Evolutionary conservation across 2,797 vertebrate genomes (phyloP), one percentile per base, ranked within the genome.

Genomic region (Cossypha dichroa): DNA sequence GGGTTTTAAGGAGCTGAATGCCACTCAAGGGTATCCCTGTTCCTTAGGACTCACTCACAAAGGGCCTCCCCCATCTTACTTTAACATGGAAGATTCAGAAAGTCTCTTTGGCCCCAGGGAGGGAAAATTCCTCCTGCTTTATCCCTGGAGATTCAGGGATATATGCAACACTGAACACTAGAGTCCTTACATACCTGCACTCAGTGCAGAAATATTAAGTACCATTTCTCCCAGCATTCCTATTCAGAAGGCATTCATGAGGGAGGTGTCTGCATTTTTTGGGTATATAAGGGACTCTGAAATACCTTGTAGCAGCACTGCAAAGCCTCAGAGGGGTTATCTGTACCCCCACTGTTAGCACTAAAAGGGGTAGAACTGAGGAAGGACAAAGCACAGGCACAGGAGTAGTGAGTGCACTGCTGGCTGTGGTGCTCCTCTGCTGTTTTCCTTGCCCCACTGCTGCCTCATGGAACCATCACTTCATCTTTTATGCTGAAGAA

Each of bases 401-500:
- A 46, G 49, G 26, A 45, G 34, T 20, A 54, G 22, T 2, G 46
- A 70, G 31, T 52, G 26, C 11, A 2, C 25, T 63, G 46, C 62
- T 88, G 52, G 7, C 6, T 45, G 22, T 26, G 13, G 25, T 56
- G n/a, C 18, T 64, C 28, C 41, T 74, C 56, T 93, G 46, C n/a
- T 68, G 36, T 34, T 60, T 91, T 76, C 23, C 25, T 83, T 83
- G 51, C 36, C 52, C 40, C 51, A 11, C 43, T 74, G 31, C 72
- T 90, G 69, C 43, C 46, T 94, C 31, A 2, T 26, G 59, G 86
- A 93, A 70, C 52, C 72, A 66, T 85, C 78, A 23, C 68, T 83
- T 70, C 33, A 91, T 74, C 72, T 85, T 94, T 91, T 79, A 25
- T 89, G 85, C 94, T 87, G 94, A 93, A 92, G 77, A 82, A 81